Percentiles rank a stretch among this genome's conserved stretches.
Conservation (phyloP, 2,113 vertebrate species). For the Tamias sibiricus region DNA sequence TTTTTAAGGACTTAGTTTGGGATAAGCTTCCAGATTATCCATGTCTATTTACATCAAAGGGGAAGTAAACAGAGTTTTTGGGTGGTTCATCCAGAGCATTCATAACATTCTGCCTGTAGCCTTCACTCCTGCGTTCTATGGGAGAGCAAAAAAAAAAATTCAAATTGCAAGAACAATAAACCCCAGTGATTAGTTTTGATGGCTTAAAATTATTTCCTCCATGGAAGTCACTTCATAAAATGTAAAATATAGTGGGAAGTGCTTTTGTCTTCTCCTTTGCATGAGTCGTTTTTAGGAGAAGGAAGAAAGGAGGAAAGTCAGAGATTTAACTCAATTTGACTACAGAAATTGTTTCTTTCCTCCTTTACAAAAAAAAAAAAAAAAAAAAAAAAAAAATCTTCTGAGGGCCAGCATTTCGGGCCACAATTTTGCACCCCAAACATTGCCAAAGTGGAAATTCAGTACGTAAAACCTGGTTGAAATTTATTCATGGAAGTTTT, state of each 20-base stretch:
- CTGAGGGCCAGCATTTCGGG: slow-evolving; percentile 21
- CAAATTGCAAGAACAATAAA: not conserved
- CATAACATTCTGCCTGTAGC: not conserved
- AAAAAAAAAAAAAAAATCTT: not conserved
- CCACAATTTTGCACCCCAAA: slow-evolving; percentile 36
- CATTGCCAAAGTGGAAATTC: slow-evolving; percentile 63
- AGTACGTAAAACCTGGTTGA: slow-evolving; percentile 18
- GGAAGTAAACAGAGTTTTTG: slow-evolving; percentile 8
- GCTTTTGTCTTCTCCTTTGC: slow-evolving; percentile 7
- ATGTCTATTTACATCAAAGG: slow-evolving; percentile 66
- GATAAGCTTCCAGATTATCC: slow-evolving; percentile 63
- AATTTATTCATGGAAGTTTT: slow-evolving; percentile 37
- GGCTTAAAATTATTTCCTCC: slow-evolving; percentile 23
- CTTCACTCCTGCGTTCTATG: not conserved
- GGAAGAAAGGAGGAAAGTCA: slow-evolving; percentile 36
- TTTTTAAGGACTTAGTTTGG: slow-evolving; percentile 72
- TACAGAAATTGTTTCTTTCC: slow-evolving; percentile 32
- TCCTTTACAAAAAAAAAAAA: not conserved
- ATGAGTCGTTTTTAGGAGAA: slow-evolving; percentile 17
- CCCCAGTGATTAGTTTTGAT: not conserved
- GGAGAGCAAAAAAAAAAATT: slow-evolving; percentile 45
- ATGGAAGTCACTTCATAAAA: slow-evolving; percentile 11
- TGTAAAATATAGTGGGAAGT: not conserved
- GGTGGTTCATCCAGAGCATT: not conserved
- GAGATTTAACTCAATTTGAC: not conserved